These are phyloP conservation scores for Kuschelorhynchus macadamiae DNA, from an alignment of 2,888 invertebrate species.

Conservation along the genomic window DNA sequence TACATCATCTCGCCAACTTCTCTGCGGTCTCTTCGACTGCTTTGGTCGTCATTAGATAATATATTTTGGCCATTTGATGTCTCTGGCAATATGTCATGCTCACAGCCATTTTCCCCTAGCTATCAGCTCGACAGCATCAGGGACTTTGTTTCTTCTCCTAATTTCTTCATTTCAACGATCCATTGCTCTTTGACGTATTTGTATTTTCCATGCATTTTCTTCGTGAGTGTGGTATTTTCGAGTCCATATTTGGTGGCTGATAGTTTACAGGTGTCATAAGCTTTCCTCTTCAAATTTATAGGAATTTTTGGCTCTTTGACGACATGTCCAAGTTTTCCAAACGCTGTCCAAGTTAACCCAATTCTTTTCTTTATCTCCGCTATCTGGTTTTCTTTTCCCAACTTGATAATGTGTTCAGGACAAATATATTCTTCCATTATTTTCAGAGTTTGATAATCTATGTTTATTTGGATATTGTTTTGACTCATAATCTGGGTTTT, in stretches of 20 bases:
- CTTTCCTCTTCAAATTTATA: conserved; percentile 7
- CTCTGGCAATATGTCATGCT: too few species aligned
- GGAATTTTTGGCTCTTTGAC: conserved; percentile 12
- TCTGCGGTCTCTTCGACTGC: too few species aligned
- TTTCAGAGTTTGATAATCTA: not conserved
- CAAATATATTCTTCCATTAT: conserved; percentile 18
- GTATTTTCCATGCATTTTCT: conserved; percentile 10
- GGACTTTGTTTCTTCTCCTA: conserved; percentile 7
- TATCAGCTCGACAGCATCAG: too few species aligned
- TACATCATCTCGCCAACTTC: too few species aligned
- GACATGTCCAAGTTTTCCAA: conserved; percentile 9
- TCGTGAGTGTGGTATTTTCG: conserved; percentile 7
- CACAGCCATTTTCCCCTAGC: too few species aligned
- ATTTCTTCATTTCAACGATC: conserved; percentile 6
- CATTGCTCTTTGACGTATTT: conserved; percentile 1
- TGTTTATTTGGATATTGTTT: not conserved
- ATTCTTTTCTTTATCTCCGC: conserved; percentile 11
- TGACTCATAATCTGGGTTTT: not conserved
- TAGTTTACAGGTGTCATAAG: conserved; percentile 14
- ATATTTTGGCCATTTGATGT: too few species aligned
- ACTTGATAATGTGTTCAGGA: conserved; percentile 6
- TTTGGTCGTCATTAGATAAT: too few species aligned
- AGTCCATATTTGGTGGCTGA: conserved; percentile 3
- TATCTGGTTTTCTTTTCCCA: conserved; percentile 13
- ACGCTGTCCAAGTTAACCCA: not conserved